These are phyloP conservation scores for Ceratoteleas bidentatus DNA, from an alignment of 1,140 invertebrate genomes.

Conservation along the genomic window DNA sequence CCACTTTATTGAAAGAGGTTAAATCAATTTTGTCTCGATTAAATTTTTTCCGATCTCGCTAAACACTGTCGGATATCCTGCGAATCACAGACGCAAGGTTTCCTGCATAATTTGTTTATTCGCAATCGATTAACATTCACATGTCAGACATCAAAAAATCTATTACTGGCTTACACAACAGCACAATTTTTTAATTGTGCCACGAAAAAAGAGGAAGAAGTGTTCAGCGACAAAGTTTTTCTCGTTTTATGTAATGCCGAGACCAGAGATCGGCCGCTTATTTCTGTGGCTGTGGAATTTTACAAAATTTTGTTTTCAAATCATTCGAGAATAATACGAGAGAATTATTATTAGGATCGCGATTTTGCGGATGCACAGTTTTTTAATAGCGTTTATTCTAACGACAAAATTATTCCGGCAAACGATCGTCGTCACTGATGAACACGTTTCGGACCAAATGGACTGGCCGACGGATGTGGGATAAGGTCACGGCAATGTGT, in stretches of 20 bases:
- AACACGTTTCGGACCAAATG: slow-evolving; percentile 38
- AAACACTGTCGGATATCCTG: slow-evolving; percentile 17
- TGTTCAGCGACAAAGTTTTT: slow-evolving; percentile 30
- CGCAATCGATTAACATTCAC: slow-evolving; percentile 35
- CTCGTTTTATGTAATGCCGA: slow-evolving; percentile 27
- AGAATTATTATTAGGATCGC: too few relatives aligned
- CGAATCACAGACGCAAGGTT: slow-evolving; percentile 18
- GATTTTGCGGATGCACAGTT: too few relatives aligned
- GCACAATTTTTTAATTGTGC: slow-evolving; percentile 27
- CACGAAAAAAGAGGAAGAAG: slow-evolving; percentile 34
- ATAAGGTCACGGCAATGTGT: slow-evolving; percentile 33
- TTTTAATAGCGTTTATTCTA: too few relatives aligned
- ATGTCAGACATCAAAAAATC: slow-evolving; percentile 26
- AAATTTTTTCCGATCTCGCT: too few relatives aligned
- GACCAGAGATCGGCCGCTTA: slow-evolving; percentile 15
- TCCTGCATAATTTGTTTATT: slow-evolving; percentile 44
- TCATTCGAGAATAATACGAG: background rate
- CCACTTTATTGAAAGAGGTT: too few relatives aligned
- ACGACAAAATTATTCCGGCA: background rate
- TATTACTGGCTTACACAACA: slow-evolving; percentile 35
- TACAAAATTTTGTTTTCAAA: slow-evolving; percentile 30
- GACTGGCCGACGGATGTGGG: slow-evolving; percentile 13
- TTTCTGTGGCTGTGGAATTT: slow-evolving; percentile 32
- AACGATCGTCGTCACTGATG: slow-evolving; percentile 23
- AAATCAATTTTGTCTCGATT: too few relatives aligned